Evolutionary conservation across 2,888 invertebrate genomes (phyloP).

Genomic region (Eretmocerus hayati): DNA sequence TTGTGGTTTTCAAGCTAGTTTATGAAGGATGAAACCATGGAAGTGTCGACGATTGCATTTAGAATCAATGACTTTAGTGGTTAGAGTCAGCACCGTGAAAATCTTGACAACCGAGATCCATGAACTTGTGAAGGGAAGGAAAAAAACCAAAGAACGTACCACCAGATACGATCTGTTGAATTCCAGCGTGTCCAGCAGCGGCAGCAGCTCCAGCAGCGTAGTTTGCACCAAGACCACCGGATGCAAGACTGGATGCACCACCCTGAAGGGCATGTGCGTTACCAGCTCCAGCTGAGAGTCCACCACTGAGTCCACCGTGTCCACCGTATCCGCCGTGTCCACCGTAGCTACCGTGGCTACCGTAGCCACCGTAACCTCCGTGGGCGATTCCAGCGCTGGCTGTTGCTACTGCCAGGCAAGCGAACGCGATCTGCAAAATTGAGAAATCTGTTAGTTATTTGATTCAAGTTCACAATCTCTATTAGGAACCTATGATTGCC

Average conservation of each 20-base stretch:
- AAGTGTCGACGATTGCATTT: too few species aligned
- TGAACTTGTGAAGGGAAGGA: too few species aligned
- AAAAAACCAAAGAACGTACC: too few species aligned
- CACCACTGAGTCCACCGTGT: constrained; percentile 41
- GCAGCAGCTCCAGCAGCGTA: constrained; percentile 45
- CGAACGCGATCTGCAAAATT: constrained; percentile 42
- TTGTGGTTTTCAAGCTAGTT: too few species aligned
- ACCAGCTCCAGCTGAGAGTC: constrained; percentile 44
- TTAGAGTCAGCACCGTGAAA: too few species aligned
- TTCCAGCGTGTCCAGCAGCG: constrained; percentile 44
- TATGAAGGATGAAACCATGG: too few species aligned
- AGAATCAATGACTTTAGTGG: too few species aligned
- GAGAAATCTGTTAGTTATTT: not conserved
- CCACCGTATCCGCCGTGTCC: constrained; percentile 42
- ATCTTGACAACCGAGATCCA: too few species aligned
- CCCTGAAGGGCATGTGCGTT: constrained; percentile 44
- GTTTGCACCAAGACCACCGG: constrained; percentile 44
- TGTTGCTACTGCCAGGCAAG: constrained; percentile 45
- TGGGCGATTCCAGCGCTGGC: constrained; percentile 44
- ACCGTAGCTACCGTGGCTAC: constrained; percentile 34
- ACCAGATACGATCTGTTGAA: constrained; percentile 45
- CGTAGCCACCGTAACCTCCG: constrained; percentile 33
- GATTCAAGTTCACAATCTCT: too few species aligned
- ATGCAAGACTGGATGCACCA: constrained; percentile 45
- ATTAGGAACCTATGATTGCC: too few species aligned